Conservation (phyloP, 2,888 invertebrate genomes). For the Ophion slaviceki region DNA sequence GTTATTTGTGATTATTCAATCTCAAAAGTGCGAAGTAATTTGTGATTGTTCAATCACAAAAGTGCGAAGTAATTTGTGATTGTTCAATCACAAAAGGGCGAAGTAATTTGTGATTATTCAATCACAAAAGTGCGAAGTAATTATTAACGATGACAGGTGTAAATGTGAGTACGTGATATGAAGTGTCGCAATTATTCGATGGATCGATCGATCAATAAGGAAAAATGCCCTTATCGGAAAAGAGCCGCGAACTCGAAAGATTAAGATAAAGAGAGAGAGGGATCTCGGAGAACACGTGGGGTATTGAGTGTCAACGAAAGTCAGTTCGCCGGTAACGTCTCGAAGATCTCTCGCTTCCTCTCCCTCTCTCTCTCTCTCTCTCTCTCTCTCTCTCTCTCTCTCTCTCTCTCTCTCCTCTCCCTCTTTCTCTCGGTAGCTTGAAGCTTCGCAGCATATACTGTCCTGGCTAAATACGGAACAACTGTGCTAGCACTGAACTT, state of each 20-base stretch:
- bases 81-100: too few relatives aligned
- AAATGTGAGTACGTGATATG: too few relatives aligned
- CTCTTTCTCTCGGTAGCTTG: slow-evolving; percentile 30
- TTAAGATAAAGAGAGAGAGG: neutral
- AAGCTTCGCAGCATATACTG: slow-evolving; percentile 61
- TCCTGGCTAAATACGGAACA: slow-evolving; percentile 76
- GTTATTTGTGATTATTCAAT: too few relatives aligned
- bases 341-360: slow-evolving; percentile 17
- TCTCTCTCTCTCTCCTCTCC: slow-evolving; percentile 25
- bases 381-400: slow-evolving; percentile 37
- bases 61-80: too few relatives aligned
- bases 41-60: too few relatives aligned
- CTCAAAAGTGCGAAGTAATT: too few relatives aligned
- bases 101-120: too few relatives aligned
- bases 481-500: slow-evolving; percentile 69
- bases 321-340: slow-evolving; percentile 54
- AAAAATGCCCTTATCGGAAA: neutral
- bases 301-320: slow-evolving; percentile 70
- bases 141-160: too few relatives aligned
- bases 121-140: too few relatives aligned
- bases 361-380: slow-evolving; percentile 28
- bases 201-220: neutral
- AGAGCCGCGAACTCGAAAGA: neutral
- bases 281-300: slow-evolving; percentile 61
- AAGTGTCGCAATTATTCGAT: neutral